Evolutionary conservation across 2,113 vertebrate species (phyloP), one percentile per base, ranked within the genome.

Genomic region (Malurus elegans): DNA sequence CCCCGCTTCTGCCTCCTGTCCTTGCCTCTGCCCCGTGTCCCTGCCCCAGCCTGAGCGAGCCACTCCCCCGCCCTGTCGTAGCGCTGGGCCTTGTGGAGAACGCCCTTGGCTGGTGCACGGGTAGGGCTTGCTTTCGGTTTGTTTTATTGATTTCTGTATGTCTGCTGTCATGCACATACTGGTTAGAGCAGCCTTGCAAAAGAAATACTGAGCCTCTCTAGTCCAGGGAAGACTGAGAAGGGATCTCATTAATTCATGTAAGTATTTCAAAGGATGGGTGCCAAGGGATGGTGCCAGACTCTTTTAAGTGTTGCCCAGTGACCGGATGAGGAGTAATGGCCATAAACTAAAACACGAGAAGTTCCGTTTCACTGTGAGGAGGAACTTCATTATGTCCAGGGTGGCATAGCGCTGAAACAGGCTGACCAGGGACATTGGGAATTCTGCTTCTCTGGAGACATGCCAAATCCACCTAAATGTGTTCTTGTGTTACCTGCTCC

Each of bases 141-240:
- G 26, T 4, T 9, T 17, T 23, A 9, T 3, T 4, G n/a, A 3
- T 53, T 14, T 7, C 6, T 36, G 0, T 6, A 0, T 16, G 0
- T 34, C 19, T 21, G 38, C 14, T 24, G 51, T 56, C 32, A 12
- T 45, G 2, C 15, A 1, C 32, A 10, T 28, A 0, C 10, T 6
- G 36, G 0, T 14, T 2, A 8, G 56, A 45, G 50, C 56, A 3
- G 42, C 15, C 26, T 2, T 18, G 12, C 32, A 12, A 51, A 36
- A 12, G 36, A 18, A 76, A 6, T 42, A 25, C 48, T 62, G 34
- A 34, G 31, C 48, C 34, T 28, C 3, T 32, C 21, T 17, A 10
- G 34, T 40, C 17, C 12, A 8, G 26, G 8, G 44, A 54, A 7
- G 50, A 23, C 32, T 28, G 36, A 74, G 60, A 42, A 40, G 18